Percentiles rank a stretch among this genome's conserved stretches.
Conservation (phyloP, 2,888 invertebrate species). For the Cantharis rustica region DNA sequence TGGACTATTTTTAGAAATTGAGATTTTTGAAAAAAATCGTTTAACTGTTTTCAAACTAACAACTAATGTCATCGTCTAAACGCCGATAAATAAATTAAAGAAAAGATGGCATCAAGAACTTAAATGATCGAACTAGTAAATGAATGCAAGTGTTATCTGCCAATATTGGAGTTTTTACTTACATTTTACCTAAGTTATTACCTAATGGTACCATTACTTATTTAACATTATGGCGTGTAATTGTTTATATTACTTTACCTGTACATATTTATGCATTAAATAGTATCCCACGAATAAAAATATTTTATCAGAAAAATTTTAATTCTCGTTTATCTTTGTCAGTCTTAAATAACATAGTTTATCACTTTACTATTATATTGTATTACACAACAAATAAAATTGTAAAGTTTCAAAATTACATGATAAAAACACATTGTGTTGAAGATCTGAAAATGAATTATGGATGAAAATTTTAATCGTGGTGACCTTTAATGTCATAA, state of each 20-base stretch:
- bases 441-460: conserved; percentile 1
- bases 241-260: background rate
- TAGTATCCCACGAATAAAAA: background rate
- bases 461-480: conserved; percentile 2
- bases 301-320: background rate
- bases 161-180: background rate
- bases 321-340: background rate
- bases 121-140: background rate
- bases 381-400: background rate
- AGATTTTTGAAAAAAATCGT: too few relatives aligned
- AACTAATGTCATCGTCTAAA: too few relatives aligned
- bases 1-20: too few relatives aligned
- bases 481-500: conserved; percentile 12
- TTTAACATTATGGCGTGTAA: background rate
- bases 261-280: background rate
- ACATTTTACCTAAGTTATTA: background rate
- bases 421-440: background rate
- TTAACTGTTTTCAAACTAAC: too few relatives aligned
- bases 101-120: too few relatives aligned
- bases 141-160: background rate
- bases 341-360: conserved; percentile 1
- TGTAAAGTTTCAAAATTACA: background rate
- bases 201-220: background rate
- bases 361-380: background rate
- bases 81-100: too few relatives aligned